Evolutionary conservation across 2,888 invertebrate species (phyloP), one percentile per base, ranked within the genome.

Genomic region (Tineola bisselliella): DNA sequence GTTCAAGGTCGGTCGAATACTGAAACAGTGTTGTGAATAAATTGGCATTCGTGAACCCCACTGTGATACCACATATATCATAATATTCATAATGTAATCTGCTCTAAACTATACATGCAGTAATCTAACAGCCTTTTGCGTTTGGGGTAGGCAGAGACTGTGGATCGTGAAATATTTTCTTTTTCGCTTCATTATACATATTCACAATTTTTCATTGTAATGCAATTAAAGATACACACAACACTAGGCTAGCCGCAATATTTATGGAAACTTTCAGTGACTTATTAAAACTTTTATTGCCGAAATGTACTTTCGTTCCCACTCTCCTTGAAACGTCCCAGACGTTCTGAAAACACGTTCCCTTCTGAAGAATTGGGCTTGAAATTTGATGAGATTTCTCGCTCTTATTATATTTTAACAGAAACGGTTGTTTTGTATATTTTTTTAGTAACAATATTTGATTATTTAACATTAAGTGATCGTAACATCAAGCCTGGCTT

Each of bases 231-330:
- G n/a, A n/a, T n/a, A n/a, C 4, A 6, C 6, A 25, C 25, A 25
- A 25, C 38, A 38, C 11, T 38, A 38, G 38, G 48, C 48, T 17
- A 48, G n/a, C 48, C n/a, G 48, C 48, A 48, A 48, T 38, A 38
- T 25, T 25, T 12, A 38, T 48, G 54, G 19, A 33, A 33, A 58
- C 12, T n/a, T 58, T 58, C 31, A 33, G 31, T 33, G 58, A 31
- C n/a, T 58, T 58, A 58, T 58, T 33, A 58, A 58, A 58, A 58
- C 31, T 58, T 58, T 58, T 33, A 58, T 33, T n/a, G 15, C 58
- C 10, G 15, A 58, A 58, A 17, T 12, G 33, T 33, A 58, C 58
- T 58, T 33, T 33, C 31, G 33, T 33, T n/a, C 33, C 13, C 33
- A 19, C 6, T 33, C 58, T 33, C 58, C 58, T 58, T 58, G 30